Conservation (phyloP, 2,797 vertebrate species). For the Sebastes miniatus region DNA sequence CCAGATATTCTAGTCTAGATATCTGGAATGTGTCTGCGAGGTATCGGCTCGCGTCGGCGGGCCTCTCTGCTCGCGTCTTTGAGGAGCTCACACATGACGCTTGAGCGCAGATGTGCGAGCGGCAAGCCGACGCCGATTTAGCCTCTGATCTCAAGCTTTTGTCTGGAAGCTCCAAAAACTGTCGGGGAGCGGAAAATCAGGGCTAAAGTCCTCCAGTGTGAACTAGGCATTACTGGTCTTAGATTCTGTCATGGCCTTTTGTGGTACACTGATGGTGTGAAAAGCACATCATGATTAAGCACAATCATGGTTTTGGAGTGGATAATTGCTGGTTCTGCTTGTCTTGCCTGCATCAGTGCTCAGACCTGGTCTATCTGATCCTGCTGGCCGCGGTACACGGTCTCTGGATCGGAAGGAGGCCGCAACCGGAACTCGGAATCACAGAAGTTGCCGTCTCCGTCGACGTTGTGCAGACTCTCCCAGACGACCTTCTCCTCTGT, state of each 20-base stretch:
- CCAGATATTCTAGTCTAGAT: too few relatives aligned
- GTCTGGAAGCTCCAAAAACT: too few relatives aligned
- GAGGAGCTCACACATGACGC: too few relatives aligned
- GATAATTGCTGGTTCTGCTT: slow-evolving; percentile 24
- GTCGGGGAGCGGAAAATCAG: too few relatives aligned
- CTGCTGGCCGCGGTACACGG: slow-evolving; percentile 95
- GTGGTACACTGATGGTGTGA: neutral
- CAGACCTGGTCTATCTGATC: slow-evolving; percentile 99
- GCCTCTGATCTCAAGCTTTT: too few relatives aligned
- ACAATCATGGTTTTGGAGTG: neutral
- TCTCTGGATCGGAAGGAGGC: slow-evolving; percentile 96
- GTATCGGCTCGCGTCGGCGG: too few relatives aligned
- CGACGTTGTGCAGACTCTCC: slow-evolving; percentile 98
- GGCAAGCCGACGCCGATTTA: too few relatives aligned
- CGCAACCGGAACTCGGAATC: slow-evolving; percentile 95
- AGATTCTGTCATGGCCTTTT: neutral
- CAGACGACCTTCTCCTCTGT: slow-evolving; percentile 98
- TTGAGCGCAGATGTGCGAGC: too few relatives aligned
- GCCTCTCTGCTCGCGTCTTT: too few relatives aligned
- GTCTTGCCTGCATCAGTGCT: slow-evolving; percentile 49
- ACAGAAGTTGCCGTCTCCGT: slow-evolving; percentile 97
- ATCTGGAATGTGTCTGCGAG: too few relatives aligned
- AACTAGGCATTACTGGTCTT: neutral
- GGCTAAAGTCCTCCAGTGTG: too few relatives aligned
- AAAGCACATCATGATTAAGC: neutral